Evolutionary conservation across 2,888 invertebrate genomes (phyloP).

Genomic region (Oxytorus armatus): DNA sequence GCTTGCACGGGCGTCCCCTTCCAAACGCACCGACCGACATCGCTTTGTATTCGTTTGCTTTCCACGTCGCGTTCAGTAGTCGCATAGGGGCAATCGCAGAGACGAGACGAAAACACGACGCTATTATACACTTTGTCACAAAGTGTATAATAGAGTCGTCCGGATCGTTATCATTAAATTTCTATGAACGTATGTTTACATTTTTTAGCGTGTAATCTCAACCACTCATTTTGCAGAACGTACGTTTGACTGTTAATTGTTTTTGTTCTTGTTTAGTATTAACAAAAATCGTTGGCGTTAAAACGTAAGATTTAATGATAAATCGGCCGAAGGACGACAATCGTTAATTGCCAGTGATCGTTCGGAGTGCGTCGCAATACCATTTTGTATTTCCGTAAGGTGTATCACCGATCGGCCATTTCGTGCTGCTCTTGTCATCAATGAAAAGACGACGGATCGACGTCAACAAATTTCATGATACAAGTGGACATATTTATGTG

Average conservation of each 20-base stretch:
- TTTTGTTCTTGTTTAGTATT: no score
- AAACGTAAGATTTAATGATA: no score
- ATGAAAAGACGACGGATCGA: not conserved
- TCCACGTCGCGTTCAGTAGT: not conserved
- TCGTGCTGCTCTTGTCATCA: no score
- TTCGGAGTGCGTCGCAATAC: not conserved
- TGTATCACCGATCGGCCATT: no score
- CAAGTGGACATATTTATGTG: not conserved
- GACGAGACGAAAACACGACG: not conserved
- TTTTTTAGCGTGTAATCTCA: not conserved
- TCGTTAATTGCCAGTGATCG: not conserved
- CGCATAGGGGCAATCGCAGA: not conserved
- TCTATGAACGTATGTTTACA: not conserved
- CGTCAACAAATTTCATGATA: not conserved
- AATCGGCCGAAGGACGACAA: not conserved
- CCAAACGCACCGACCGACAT: no score
- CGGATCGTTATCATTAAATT: not conserved
- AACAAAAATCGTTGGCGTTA: no score
- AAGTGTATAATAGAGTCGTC: constrained; percentile 15
- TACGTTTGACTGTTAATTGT: no score
- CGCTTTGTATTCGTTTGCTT: no score
- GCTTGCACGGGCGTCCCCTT: no score
- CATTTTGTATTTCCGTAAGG: no score
- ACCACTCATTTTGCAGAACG: no score
- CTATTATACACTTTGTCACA: constrained; percentile 5